Conservation (phyloP, 2,797 vertebrate species). For the Neosilurus hyrtlii region DNA sequence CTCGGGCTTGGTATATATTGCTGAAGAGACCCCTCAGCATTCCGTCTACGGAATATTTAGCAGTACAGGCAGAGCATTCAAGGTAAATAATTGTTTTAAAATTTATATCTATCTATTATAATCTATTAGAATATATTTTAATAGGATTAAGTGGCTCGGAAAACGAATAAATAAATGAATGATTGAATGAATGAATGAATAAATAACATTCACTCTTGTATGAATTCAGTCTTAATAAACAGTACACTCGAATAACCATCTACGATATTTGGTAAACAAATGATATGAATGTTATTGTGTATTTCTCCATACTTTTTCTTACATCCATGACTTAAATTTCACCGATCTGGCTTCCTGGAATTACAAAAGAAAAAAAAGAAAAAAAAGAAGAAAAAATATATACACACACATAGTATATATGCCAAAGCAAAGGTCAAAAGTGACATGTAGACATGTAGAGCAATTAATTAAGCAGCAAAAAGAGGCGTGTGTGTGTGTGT, state of each 20-base stretch:
- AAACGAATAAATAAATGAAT: too few relatives aligned
- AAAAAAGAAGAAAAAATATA: neutral
- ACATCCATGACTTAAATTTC: neutral
- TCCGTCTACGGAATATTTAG: too few relatives aligned
- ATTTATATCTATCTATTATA: too few relatives aligned
- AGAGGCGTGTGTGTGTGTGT: too few relatives aligned
- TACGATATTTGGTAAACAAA: neutral
- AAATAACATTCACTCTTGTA: neutral
- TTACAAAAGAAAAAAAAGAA: neutral
- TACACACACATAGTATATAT: neutral
- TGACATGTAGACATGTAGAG: constrained; percentile 12
- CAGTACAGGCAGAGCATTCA: too few relatives aligned
- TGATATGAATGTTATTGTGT: neutral
- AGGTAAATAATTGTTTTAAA: too few relatives aligned
- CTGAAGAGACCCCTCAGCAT: too few relatives aligned
- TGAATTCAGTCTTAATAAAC: neutral
- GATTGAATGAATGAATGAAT: too few relatives aligned
- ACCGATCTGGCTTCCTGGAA: neutral
- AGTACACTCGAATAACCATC: neutral
- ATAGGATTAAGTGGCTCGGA: too few relatives aligned
- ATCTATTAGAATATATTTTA: too few relatives aligned
- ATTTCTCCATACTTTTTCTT: neutral
- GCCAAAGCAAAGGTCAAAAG: constrained; percentile 20
- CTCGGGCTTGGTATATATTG: too few relatives aligned
- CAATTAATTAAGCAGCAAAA: constrained; percentile 22